A percentile compares a stretch with the other conserved stretches of the same genome.
These are phyloP conservation scores for Buteo buteo DNA, from an alignment of 2,113 vertebrate species.

Conservation along the genomic window DNA sequence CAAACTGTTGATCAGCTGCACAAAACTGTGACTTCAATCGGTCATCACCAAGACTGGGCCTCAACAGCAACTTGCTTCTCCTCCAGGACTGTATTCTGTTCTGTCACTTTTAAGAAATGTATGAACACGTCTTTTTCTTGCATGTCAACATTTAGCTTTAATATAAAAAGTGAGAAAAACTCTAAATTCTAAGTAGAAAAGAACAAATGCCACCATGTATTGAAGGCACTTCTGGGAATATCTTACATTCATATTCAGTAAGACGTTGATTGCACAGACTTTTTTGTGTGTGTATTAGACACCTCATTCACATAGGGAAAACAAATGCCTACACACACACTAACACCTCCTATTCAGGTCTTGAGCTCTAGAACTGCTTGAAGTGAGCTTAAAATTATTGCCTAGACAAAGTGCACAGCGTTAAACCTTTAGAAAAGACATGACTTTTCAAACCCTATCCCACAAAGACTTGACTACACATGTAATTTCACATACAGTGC, in stretches of 20 bases:
- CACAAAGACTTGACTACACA: neutral
- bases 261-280: neutral
- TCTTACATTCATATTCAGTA: neutral
- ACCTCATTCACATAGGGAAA: neutral
- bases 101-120: neutral
- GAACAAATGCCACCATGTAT: fast-evolving
- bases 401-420: neutral
- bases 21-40: neutral
- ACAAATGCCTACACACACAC: neutral
- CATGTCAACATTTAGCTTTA: neutral
- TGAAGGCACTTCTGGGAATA: neutral
- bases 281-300: neutral
- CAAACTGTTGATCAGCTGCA: neutral
- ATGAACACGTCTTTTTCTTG: neutral
- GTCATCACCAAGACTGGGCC: neutral
- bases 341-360: neutral
- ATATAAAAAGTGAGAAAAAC: neutral
- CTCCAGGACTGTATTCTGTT: neutral
- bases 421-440: neutral
- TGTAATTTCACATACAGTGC: neutral
- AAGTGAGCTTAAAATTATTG: neutral
- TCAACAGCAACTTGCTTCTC: neutral
- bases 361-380: neutral
- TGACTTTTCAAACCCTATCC: neutral
- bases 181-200: neutral